Base-by-base conservation (phyloP, 2,888 invertebrate species). In the Nudaria mundana region DNA sequence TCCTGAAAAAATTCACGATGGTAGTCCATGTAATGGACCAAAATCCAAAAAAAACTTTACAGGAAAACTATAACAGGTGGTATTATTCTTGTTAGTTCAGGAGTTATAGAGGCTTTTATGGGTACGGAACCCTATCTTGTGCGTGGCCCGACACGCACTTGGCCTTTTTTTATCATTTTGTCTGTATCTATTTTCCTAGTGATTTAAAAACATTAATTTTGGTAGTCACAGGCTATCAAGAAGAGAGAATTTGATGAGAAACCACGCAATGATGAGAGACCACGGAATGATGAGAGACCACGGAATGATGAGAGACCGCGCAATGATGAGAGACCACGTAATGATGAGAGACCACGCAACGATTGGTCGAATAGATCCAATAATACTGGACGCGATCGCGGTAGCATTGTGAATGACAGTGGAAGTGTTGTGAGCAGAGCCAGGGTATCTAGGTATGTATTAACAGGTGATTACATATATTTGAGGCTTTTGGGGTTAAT, bases 401-500 rank as follows among this genome's bases (percentile, higher is more conserved):
- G 15, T 12, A 48, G 44, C 18, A 54, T 36, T 10, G 55, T 47
- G 4, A 47, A 26, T 10, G 37, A 34, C 5, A 30, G 3, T 11
- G 35, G 11, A 10, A 63, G 51, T 20, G 13, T 52, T 3, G 45
- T 48, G 36, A 63, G 51, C 29, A 49, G 33, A n/a, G 48, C 41
- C 0, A 51, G 30, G n/a, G 39, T 36, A 33, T 16, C 30, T 1
- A 56, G 62, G 66, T 69, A 31, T 50, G 49, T 3, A 18, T 20
- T 20, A 7, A 20, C n/a, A n/a, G n/a, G n/a, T n/a, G n/a, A n/a
- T n/a, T 3, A 20, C 6, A 20, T 4, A 3, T 20, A 4, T 20
- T 20, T 20, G 5, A 5, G 2, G 2, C 20, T 20, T 20, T n/a
- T n/a, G n/a, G n/a, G n/a, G n/a, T n/a, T n/a, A n/a, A n/a, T n/a